A percentile compares a stretch with the other conserved stretches of the same genome.
These are phyloP conservation scores for Lophochroa leadbeateri DNA, from an alignment of 2,113 vertebrate species.

Conservation along the genomic window DNA sequence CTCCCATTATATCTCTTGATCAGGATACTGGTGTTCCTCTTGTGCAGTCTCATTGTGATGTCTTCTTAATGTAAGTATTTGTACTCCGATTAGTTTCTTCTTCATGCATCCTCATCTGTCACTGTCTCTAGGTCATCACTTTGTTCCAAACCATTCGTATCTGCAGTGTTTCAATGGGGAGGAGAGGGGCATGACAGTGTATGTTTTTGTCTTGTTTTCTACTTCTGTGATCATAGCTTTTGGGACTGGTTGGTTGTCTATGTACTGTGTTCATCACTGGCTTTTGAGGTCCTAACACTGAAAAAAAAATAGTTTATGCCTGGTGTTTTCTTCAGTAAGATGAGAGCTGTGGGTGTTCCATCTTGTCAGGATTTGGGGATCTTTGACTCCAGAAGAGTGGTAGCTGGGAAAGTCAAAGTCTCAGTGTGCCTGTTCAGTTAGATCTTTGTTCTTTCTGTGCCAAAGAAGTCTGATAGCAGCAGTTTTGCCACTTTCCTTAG, in stretches of 20 bases:
- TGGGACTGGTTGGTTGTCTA: conserved; percentile 16
- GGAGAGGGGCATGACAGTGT: conserved; percentile 1
- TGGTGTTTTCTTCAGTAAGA: background rate
- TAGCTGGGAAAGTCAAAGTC: background rate
- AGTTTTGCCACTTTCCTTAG: background rate
- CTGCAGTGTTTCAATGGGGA: background rate
- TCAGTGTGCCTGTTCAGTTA: background rate
- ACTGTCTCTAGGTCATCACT: background rate
- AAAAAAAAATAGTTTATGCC: background rate
- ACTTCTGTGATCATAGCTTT: conserved; percentile 32
- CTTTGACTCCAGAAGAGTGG: background rate
- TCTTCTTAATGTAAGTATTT: conserved; percentile 63
- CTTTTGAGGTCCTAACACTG: background rate
- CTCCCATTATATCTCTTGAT: conserved; percentile 65
- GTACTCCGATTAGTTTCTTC: conserved; percentile 34
- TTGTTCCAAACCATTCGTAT: conserved; percentile 31
- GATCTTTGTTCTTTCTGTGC: background rate
- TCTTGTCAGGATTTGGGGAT: background rate
- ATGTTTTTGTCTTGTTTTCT: conserved; percentile 44
- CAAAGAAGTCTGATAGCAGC: background rate
- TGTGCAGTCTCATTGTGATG: conserved; percentile 51
- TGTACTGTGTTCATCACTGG: background rate
- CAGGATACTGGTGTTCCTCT: conserved; percentile 49
- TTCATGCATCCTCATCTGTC: conserved; percentile 20
- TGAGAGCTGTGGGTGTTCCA: background rate